Evolutionary conservation across 2,113 vertebrate species (phyloP).

Genomic region (Antigone vipio): DNA sequence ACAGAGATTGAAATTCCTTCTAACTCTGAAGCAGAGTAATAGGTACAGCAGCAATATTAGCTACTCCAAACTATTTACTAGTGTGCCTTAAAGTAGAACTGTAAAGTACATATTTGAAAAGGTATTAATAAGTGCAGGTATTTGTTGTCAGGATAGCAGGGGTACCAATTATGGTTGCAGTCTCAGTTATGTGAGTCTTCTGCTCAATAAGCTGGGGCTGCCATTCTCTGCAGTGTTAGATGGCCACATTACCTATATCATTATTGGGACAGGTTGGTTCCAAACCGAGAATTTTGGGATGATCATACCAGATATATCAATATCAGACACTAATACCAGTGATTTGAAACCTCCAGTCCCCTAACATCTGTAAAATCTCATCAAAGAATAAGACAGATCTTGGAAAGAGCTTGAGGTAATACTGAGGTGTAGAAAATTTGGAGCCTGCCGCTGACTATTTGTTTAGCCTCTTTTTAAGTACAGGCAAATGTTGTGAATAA

Average conservation of each 20-base stretch:
- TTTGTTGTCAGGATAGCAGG: neutral
- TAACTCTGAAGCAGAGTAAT: neutral
- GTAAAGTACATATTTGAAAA: neutral
- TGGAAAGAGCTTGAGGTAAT: neutral
- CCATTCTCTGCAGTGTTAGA: neutral
- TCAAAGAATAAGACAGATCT: neutral
- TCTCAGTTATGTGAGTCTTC: neutral
- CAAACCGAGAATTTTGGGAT: neutral
- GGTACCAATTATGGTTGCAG: neutral
- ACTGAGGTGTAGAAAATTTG: neutral
- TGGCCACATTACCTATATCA: neutral
- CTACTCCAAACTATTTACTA: neutral
- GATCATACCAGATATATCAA: neutral
- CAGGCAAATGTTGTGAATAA: slow-evolving; percentile 2
- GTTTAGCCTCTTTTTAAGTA: neutral
- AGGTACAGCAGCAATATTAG: neutral
- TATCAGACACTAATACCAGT: neutral
- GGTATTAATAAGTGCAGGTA: neutral
- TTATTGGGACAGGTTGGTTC: neutral
- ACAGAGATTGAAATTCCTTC: neutral
- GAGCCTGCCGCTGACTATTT: neutral
- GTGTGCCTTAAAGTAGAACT: neutral
- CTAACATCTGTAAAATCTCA: neutral
- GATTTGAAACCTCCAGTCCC: neutral
- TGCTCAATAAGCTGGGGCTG: neutral